A percentile compares a stretch with the other conserved stretches of the same genome.
Evolutionary conservation across 2,113 vertebrate species (phyloP).

Genomic region (Anser cygnoides): DNA sequence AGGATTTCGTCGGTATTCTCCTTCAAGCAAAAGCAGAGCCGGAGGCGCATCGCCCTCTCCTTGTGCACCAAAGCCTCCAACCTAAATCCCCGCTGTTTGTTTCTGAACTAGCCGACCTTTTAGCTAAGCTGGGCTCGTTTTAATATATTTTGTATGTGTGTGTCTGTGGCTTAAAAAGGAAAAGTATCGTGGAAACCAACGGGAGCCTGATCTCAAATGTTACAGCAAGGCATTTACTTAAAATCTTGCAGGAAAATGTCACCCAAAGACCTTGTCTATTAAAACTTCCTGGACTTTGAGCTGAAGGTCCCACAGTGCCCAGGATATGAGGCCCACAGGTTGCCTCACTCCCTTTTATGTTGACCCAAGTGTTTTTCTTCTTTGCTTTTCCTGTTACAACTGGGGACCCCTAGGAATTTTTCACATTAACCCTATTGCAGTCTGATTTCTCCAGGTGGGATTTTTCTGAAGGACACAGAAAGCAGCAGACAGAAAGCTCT

Average conservation of each 20-base stretch:
- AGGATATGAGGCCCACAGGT: background rate
- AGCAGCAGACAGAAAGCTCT: background rate
- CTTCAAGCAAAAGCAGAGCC: background rate
- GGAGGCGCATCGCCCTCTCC: background rate
- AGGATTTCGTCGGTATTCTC: background rate
- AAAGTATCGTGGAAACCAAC: conserved; percentile 29
- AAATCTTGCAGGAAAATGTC: conserved; percentile 70
- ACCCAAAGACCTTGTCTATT: conserved; percentile 33
- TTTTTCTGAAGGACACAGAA: background rate
- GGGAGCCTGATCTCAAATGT: conserved; percentile 68
- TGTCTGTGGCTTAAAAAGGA: conserved; percentile 61
- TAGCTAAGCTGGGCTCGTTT: conserved; percentile 55
- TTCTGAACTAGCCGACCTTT: conserved; percentile 74
- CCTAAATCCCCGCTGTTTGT: conserved; percentile 64
- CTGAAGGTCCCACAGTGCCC: conserved; percentile 7
- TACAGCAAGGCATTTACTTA: conserved; percentile 69
- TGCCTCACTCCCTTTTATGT: background rate
- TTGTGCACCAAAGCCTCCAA: background rate
- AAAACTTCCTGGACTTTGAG: background rate
- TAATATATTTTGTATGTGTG: conserved; percentile 42
- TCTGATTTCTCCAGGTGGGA: background rate
- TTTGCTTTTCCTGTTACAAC: background rate
- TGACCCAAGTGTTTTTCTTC: background rate
- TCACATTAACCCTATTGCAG: background rate
- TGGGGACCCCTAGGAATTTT: background rate